Percentiles rank a stretch among this genome's conserved stretches.
phyloP scores from a whole-genome alignment of 2,888 invertebrate species.

The Poecilus cupreus region DNA sequence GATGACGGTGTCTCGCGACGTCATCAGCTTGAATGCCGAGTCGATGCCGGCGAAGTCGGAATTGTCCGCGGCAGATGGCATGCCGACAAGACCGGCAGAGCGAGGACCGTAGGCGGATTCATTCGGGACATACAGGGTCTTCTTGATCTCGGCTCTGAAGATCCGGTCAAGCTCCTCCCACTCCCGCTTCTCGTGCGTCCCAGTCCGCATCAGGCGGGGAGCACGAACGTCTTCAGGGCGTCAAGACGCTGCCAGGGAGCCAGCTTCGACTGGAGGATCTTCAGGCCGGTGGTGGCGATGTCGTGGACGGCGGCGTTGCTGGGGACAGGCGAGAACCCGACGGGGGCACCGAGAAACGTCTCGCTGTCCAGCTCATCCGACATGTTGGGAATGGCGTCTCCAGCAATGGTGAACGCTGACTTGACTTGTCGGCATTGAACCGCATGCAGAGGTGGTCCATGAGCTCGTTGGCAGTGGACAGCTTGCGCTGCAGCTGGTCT shows the following conservation, averaged over 20 bases:
- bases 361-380: neutral
- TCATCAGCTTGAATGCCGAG: slow-evolving; percentile 11
- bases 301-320: neutral
- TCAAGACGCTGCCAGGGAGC: neutral
- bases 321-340: neutral
- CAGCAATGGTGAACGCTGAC: neutral
- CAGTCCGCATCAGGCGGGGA: neutral
- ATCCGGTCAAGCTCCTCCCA: neutral
- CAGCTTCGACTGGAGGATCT: neutral
- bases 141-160: slow-evolving; percentile 8
- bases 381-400: neutral
- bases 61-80: neutral
- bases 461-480: neutral
- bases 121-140: neutral
- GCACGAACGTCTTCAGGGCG: neutral
- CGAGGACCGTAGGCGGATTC: slow-evolving; percentile 6
- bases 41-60: neutral
- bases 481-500: neutral
- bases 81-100: neutral
- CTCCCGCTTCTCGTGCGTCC: neutral
- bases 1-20: neutral
- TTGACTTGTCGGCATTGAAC: neutral
- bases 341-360: neutral
- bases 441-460: neutral
- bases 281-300: neutral